phyloP scores from a whole-genome alignment of 2,797 vertebrate species.

The Pangasius krempfi region DNA sequence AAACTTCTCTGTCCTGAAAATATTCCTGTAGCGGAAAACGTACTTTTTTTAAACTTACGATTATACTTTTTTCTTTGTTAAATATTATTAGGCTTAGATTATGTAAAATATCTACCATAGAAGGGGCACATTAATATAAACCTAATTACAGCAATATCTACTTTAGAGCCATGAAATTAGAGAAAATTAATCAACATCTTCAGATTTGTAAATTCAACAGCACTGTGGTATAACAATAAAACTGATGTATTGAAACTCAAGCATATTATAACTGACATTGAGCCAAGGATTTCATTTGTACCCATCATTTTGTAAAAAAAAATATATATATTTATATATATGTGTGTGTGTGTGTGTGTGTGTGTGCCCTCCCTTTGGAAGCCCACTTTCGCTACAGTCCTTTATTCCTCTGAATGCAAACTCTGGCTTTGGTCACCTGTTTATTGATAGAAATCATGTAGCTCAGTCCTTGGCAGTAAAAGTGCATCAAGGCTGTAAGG shows the following conservation, averaged over 20 bases:
- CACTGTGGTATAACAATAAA: neutral
- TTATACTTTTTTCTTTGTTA: neutral
- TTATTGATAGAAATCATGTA: neutral
- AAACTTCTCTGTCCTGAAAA: too few species aligned
- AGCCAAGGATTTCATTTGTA: neutral
- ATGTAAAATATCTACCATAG: too few species aligned
- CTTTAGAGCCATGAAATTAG: neutral
- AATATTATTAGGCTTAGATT: neutral
- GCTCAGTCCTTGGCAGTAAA: neutral
- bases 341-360: too few species aligned
- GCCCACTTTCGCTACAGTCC: neutral
- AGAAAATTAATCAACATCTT: neutral
- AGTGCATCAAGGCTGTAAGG: neutral
- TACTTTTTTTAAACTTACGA: neutral
- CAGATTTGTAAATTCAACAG: neutral
- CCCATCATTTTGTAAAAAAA: neutral
- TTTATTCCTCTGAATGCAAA: neutral
- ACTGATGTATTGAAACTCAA: neutral
- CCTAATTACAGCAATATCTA: neutral
- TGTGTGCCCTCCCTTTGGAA: neutral
- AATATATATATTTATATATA: too few species aligned
- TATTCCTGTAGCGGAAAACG: too few species aligned
- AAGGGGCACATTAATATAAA: neutral
- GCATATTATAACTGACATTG: neutral
- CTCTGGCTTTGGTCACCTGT: neutral